Base-by-base conservation (phyloP, 2,113 vertebrate genomes). In the Tiliqua scincoides region DNA sequence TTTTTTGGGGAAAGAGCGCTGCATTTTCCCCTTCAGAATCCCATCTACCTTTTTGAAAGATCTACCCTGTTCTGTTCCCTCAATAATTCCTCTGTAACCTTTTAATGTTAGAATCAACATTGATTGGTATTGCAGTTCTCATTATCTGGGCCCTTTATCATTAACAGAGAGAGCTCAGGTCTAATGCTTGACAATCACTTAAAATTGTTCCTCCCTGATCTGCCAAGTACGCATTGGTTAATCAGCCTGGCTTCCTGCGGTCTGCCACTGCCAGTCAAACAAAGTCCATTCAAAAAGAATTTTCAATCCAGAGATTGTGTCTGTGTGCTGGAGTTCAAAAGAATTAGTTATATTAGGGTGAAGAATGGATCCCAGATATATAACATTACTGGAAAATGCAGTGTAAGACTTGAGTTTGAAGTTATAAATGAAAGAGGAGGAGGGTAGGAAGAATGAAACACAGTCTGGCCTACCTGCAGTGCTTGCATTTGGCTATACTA, bases 381-480 rank as follows among this genome's bases (percentile, higher is more conserved):
- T 87, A 89, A 71, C 2, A 59, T 63, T 90, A 59, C 70, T 79
- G 8, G 0, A 83, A 85, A 62, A 14, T 0, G 30, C 43, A 59
- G 59, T 65, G 77, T 85, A n/a, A 74, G 32, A 62, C 77, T 78
- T 1, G 0, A 30, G 57, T 63, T 76, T 0, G 0, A 85, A 82
- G 73, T 83, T 62, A 32, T 80, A 82, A 48, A 86, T 85, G 79
- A 78, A 59, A 81, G 52, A 62, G 57, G 61, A 74, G 68, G 21
- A 30, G 21, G 48, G 57, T 20, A 6, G 32, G 30, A 15, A n/a
- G 84, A 40, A 32, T 57, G 86, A 61, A 82, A 78, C 86, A 3
- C 54, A 87, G 68, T 74, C 87, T 89, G 89, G 83, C 93, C 91
- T 91, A 75, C 52, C 75, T 91, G 85, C 72, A 87, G 86, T 30